Conservation (phyloP, 2,113 vertebrate genomes). For the Pedetes capensis region DNA sequence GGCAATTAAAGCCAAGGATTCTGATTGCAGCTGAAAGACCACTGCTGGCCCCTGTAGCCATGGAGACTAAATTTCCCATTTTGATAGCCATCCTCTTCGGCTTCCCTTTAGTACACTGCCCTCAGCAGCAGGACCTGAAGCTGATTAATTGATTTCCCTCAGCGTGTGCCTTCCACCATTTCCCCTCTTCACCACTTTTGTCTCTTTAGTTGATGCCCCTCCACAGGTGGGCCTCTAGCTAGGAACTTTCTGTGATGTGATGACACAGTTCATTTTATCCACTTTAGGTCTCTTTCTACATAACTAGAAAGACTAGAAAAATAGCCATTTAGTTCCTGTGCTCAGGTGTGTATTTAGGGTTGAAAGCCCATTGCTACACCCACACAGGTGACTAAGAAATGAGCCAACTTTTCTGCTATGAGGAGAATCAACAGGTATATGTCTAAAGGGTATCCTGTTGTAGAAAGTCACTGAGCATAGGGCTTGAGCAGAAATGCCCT, state of each 20-base stretch:
- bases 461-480: not conserved
- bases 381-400: not conserved
- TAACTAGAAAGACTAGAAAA: not conserved
- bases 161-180: not conserved
- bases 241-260: constrained; percentile 26
- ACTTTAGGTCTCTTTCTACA: not conserved
- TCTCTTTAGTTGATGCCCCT: no score
- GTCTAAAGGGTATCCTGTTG: not conserved
- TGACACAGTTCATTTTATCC: not conserved
- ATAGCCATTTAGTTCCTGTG: not conserved
- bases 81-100: constrained; percentile 35
- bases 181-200: not conserved
- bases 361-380: not conserved
- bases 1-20: constrained; percentile 57
- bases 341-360: not conserved
- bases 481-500: not conserved
- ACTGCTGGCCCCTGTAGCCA: not conserved
- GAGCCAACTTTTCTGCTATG: not conserved
- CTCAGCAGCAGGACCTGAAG: not conserved
- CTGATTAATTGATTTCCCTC: constrained; percentile 22
- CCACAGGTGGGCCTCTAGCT: not conserved
- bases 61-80: constrained; percentile 42
- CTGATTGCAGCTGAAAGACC: constrained; percentile 9
- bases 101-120: not conserved
- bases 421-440: not conserved